Base-by-base conservation (phyloP, 1,140 invertebrate genomes). In the Phocides pigmalion region DNA sequence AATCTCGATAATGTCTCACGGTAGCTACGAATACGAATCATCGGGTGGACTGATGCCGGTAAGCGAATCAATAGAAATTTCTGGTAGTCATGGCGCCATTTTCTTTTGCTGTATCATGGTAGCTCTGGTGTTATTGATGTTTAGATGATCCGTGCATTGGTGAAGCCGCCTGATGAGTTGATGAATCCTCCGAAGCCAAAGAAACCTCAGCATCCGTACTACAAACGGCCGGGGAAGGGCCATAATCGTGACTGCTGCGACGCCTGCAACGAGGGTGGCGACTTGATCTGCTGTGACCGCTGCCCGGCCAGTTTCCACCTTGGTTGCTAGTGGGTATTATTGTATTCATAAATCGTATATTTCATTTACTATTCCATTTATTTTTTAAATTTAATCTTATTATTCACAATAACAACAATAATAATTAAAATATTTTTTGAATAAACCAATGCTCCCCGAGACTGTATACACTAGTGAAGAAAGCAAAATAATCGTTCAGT, bases 281-380 rank as follows among this genome's bases (percentile, higher is more conserved):
- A 98, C 88, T 91, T 99, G n/a, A 95, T 99, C 50, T 99, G 98
- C 83, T 99, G 98, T 89, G 98, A 99, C 84, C 95, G 95, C 68
- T 99, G 98, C 83, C 97, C 98, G 37, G 97, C 97, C 28, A 98
- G 98, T 28, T 99, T 99, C 92, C 98, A 99, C 92, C 93, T 98
- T 44, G 94, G 95, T 49, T 99, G 98, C 94, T 97, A 98, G 97
- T 98, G 92, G 95, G 96, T 58, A 20, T 39, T 22, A 22, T 22
- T 3, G 3, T 6, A 22, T 22, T 6, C 22, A 22, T 6, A 3
- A 22, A 22, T 22, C n/a, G n/a, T n/a, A n/a, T n/a, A n/a, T n/a
- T n/a, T n/a, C n/a, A n/a, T n/a, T n/a, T n/a, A n/a, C n/a, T n/a
- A n/a, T n/a, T n/a, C n/a, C n/a, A n/a, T n/a, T n/a, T n/a, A n/a